Evolutionary conservation across 2,797 vertebrate species (phyloP), one percentile per base, ranked within the genome.

Genomic region (Crocodylus rhombifer): DNA sequence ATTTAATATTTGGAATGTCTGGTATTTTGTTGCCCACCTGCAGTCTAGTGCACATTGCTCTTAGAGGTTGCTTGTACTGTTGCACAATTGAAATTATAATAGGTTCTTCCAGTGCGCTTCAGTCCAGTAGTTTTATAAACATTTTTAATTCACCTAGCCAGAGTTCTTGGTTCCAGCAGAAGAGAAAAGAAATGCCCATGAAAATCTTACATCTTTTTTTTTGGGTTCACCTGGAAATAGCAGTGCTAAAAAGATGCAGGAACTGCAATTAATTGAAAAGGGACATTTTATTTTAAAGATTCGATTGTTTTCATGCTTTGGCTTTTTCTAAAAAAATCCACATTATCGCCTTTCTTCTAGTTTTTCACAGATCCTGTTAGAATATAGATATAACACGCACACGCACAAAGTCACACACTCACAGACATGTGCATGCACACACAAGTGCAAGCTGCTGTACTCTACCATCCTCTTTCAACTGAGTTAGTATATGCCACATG

Each of bases 21-120:
- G 75, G 56, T 81, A 83, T 77, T 77, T 82, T 80, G 76, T 77
- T 76, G 58, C 71, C 74, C 77, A 14, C 65, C 88, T 91, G 85
- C 81, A 69, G 84, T 95, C 93, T 90, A 76, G 64, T 89, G 65
- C 88, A 57, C 90, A 80, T 57, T 36, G 3, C 92, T 95, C 7
- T 67, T 94, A 60, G 64, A 86, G 65, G 64, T 80, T 84, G 33
- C 89, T 71, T 88, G 85, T 67, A 82, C 36, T 55, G 2, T 80
- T 87, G 82, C 60, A 61, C 60, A 33, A 83, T 86, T 75, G 78
- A 91, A 85, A 80, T 94, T 16, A 84, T 93, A 86, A 79, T 36
- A 5, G 56, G 55, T 60, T 92, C 83, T 78, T 86, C 88, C 89
- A 71, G 57, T 65, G 51, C 76, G 77, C 14, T 67, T 95, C 88